Evolutionary conservation across 2,797 vertebrate species (phyloP), one percentile per base, ranked within the genome.

Genomic region (Sardinella longiceps): DNA sequence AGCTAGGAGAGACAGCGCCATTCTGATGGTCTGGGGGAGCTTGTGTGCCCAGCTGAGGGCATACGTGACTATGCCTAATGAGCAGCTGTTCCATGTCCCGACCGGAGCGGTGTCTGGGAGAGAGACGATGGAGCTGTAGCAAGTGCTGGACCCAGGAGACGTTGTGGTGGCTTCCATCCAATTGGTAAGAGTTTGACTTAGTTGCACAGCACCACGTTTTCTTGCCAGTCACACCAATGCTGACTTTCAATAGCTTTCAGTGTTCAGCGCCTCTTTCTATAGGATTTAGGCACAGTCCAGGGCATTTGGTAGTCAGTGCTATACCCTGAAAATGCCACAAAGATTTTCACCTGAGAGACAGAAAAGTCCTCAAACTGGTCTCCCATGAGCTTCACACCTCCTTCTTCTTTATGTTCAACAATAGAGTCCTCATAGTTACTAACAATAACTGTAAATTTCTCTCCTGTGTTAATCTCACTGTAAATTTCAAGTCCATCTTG

Each of bases 301-400:
- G 86, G 89, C 88, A 92, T 90, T 86, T 86, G 87, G 80, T 86
- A 89, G 89, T 92, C 70, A 91, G 87, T 93, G 91, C 92, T 93
- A 89, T 89, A 88, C 88, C 90, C 46, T 84, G 63, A 85, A 92
- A 93, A 90, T 88, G 88, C 90, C 84, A 86, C 85, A 77, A 83
- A 66, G 86, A 89, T 46, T 81, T 81, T 88, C 88, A 90, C 89
- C 89, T 84, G 85, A 91, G 85, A 87, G 87, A 87, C 9, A 86
- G 37, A 43, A 18, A 77, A 77, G 33, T 43, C 86, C 87, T 18
- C 85, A 23, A 80, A 28, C 12, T 18, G 70, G 86, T 80, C 58
- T 82, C 88, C 81, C 56, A 58, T 84, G 88, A 89, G 83, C 90
- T 89, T 85, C 89, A 20, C 37, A 39, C 3, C 30, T 28, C 3